Conservation (phyloP, 2,113 vertebrate genomes). For the Glaucomys volans region DNA sequence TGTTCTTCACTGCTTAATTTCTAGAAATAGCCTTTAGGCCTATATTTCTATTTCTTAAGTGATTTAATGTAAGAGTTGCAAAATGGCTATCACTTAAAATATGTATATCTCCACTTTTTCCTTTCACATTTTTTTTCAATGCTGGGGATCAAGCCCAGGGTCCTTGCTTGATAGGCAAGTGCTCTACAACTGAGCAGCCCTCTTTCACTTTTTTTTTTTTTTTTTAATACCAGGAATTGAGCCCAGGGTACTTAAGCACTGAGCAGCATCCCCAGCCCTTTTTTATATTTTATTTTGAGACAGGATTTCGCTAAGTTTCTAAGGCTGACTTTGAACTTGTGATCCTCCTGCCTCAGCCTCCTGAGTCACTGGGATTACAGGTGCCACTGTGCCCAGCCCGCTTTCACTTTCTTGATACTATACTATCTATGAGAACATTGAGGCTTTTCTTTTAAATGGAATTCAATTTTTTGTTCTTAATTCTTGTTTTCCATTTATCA, state of each 20-base stretch:
- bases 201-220: not conserved
- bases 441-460: not conserved
- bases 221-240: not conserved
- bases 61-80: slow-evolving; percentile 35
- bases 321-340: too few species aligned
- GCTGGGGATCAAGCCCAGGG: not conserved
- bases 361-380: not conserved
- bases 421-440: not conserved
- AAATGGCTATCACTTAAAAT: slow-evolving; percentile 14
- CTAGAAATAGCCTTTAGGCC: slow-evolving; percentile 29
- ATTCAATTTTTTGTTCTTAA: slow-evolving; percentile 41
- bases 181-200: not conserved
- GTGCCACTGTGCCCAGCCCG: not conserved
- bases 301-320: not conserved
- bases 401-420: slow-evolving; percentile 13
- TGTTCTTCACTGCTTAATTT: slow-evolving; percentile 40
- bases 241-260: not conserved
- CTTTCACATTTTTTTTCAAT: not conserved
- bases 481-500: slow-evolving; percentile 37
- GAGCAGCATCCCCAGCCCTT: not conserved
- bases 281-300: not conserved
- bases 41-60: slow-evolving; percentile 47
- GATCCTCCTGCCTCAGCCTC: not conserved
- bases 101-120: not conserved
- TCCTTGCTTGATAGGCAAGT: not conserved